Base-by-base conservation (phyloP, 2,888 invertebrate species). In the Cosmia pyralina region DNA sequence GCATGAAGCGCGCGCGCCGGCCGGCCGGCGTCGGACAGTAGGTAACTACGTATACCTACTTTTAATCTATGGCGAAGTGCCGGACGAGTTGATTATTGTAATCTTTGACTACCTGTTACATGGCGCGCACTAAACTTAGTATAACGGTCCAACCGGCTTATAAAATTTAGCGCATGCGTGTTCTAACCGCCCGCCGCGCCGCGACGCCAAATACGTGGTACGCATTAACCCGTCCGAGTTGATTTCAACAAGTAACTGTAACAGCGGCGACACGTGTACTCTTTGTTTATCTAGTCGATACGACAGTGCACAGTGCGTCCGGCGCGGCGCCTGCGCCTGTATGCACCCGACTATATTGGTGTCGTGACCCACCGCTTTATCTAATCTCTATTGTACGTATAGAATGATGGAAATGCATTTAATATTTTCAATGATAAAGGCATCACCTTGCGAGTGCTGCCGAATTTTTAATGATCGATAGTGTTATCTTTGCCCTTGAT, bases 141-240 rank as follows among this genome's bases (percentile, higher is more conserved):
- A 70, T 92, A 92, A 92, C 92, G 91, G 91, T 89, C 82, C 84
- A 86, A 79, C 87, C 88, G 87, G 90, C 87, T 91, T 89, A 83
- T 86, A 86, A 87, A 87, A 89, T 90, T 88, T 88, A 88, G 89
- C 85, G 85, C 88, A 88, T 88, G 88, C 90, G 88, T 90, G 85
- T 72, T 79, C 73, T 78, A 75, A 81, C 79, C 80, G 48, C 69
- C n/a, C n/a, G n/a, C n/a, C 28, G 28, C 28, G 28, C 28, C 28
- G 22, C 77, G 68, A 77, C 84, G 85, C 76, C 74, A 78, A 82
- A 82, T 85, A 88, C 89, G 89, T 88, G 89, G 81, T 75, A 85
- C 82, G 88, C 86, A 88, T 88, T 85, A 83, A 63, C 60, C 65
- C 64, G 69, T 44, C 46, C 44, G 74, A 46, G 57, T 69, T 70